These are phyloP conservation scores for Stenopsyche tienmushanensis DNA, from an alignment of 1,140 invertebrate species.

Conservation along the genomic window DNA sequence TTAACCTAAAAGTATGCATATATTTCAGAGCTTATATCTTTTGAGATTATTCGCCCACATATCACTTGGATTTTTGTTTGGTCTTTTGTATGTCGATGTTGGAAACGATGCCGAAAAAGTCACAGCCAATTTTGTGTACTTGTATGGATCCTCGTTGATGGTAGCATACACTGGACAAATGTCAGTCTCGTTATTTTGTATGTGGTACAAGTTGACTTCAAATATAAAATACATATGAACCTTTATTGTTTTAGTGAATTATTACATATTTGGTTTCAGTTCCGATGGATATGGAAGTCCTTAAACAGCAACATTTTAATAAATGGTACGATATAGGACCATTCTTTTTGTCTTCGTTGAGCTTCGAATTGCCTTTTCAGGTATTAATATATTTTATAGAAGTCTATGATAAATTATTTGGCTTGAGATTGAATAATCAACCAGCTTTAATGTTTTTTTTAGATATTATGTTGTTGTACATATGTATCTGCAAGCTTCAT, in stretches of 20 bases:
- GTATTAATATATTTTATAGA: constrained; percentile 56
- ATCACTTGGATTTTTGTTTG: constrained; percentile 82
- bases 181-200: constrained; percentile 93
- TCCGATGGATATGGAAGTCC: constrained; percentile 82
- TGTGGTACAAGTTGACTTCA: constrained; percentile 56
- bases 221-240: constrained; percentile 8
- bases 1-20: no score
- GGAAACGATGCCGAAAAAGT: constrained; percentile 82
- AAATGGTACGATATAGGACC: constrained; percentile 90
- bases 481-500: constrained; percentile 82
- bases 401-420: not conserved
- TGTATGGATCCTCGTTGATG: constrained; percentile 88
- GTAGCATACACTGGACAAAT: constrained; percentile 93
- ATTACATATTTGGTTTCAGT: constrained; percentile 60
- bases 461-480: constrained; percentile 72
- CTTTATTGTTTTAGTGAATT: constrained; percentile 20
- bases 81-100: constrained; percentile 84
- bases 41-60: constrained; percentile 80
- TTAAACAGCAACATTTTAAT: constrained; percentile 90
- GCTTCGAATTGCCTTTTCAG: constrained; percentile 93
- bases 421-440: no score
- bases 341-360: constrained; percentile 84
- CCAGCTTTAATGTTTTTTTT: no score
- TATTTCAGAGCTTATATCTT: constrained; percentile 66
- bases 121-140: constrained; percentile 87